Conservation (phyloP, 2,113 vertebrate species). For the Amphilophus citrinellus region DNA sequence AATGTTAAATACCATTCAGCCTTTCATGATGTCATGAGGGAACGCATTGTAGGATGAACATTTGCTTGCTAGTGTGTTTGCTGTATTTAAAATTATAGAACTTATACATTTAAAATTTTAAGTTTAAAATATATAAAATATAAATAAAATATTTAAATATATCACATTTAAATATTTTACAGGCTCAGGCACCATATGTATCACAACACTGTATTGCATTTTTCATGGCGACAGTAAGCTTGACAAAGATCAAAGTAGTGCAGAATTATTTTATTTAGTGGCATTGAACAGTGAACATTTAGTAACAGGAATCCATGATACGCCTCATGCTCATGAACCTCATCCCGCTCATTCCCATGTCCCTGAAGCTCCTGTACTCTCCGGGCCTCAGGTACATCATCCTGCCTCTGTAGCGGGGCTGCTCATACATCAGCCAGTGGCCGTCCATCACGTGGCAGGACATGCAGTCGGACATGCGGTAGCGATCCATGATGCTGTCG, state of each 20-base stretch:
- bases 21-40: not conserved
- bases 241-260: not conserved
- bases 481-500: constrained; percentile 75
- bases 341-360: constrained; percentile 4
- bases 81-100: not conserved
- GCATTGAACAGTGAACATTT: constrained; percentile 17
- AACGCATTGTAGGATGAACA: not conserved
- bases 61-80: not conserved
- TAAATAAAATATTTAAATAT: too few species aligned
- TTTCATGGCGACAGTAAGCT: not conserved
- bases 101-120: not conserved
- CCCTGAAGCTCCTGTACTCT: constrained; percentile 5
- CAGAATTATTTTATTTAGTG: constrained; percentile 36
- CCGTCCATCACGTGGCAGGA: not conserved
- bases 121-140: too few species aligned
- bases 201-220: not conserved
- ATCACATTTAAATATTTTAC: not conserved
- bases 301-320: constrained; percentile 71
- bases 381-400: not conserved
- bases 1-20: not conserved
- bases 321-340: constrained; percentile 76
- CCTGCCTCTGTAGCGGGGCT: not conserved
- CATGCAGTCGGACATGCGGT: constrained; percentile 74
- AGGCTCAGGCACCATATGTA: not conserved
- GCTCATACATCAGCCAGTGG: not conserved